Base-by-base conservation (phyloP, 2,797 vertebrate genomes). In the Gambusia yucatana region DNA sequence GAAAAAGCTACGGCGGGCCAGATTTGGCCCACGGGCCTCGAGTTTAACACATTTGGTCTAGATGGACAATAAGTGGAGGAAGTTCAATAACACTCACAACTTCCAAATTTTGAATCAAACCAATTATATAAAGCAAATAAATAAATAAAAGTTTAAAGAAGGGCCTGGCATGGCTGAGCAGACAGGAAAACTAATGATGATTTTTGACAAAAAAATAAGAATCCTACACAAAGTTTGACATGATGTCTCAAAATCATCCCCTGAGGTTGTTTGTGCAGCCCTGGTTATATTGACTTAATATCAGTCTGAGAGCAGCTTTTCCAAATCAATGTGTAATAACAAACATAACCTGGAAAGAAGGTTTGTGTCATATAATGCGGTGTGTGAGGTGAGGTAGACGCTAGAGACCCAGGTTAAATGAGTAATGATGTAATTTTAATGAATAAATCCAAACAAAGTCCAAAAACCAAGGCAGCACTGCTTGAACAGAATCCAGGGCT, bases 101-200 rank as follows among this genome's bases (percentile, higher is more conserved):
- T 83, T 90, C 65, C 79, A 67, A 85, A 85, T 86, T 87, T 81
- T 44, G 80, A 72, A 84, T 75, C 75, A 72, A 87, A 41, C 55
- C 77, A 88, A 86, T 74, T 67, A 30, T 69, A 77, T 47, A 74
- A 72, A 81, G 65, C 73, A 75, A 57, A 76, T 39, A 75, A 77
- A 46, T 16, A 48, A 20, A 47, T 14, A 84, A 17, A 59, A 57
- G 9, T 57, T 28, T 75, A 2, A 86, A 83, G 88, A 78, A 77
- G 75, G 80, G 61, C 61, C 22, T 9, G n/a, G 71, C 72, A 78
- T 25, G 50, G 13, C 69, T 47, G n/a, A 70, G 30, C 61, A 73
- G 44, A 61, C 13, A 59, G 30, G 28, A 78, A 78, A 73, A 71
- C 30, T 69, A 75, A 75, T 59, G 13, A 55, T 52, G 11, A 55